Base-by-base conservation (phyloP, 2,797 vertebrate genomes). In the Sebastiscus albofasciatus region DNA sequence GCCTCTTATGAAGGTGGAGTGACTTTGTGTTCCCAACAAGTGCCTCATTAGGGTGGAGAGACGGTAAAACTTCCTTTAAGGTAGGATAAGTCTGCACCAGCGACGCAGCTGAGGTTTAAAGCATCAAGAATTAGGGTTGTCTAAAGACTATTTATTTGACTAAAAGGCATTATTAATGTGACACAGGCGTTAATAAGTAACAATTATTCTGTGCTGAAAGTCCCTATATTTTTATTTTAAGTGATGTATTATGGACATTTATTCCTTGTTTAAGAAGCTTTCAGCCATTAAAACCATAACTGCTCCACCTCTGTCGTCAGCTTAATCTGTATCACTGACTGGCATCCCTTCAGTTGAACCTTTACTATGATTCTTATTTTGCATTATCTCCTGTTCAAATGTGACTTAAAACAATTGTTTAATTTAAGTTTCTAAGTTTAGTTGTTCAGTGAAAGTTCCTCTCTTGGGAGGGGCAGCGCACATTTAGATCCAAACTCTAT, bases 31-130 rank as follows among this genome's bases (percentile, higher is more conserved):
- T 75, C 16, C 29, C 69, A 79, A 72, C 68, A 81, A 60, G 72
- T 39, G 58, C 75, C 67, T 81, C 77, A 81, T 90, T 85, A 87
- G 18, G 39, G n/a, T 9, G 24, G 54, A 49, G 60, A 52, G 42
- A 34, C 6, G 42, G 42, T 31, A 3, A 72, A 56, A 66, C n/a
- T 6, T 58, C 31, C 66, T 58, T 46, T 46, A 71, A 31, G 18
- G 31, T 20, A 10, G 49, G 12, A 75, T n/a, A 39, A 26, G 16
- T 61, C 12, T 29, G 56, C 34, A 7, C 9, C 6, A 20, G 66
- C 20, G 67, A 1, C 55, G n/a, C 31, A 27, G 24, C 55, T 55
- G 62, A 39, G 13, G 10, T 80, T 74, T 22, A 58, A 55, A 59
- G 58, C 27, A 31, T 60, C 14, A n/a, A 33, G 42, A 16, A 42